Evolutionary conservation across 2,797 vertebrate species (phyloP), one percentile per base, ranked within the genome.

Genomic region (Silurus lanzhouensis): DNA sequence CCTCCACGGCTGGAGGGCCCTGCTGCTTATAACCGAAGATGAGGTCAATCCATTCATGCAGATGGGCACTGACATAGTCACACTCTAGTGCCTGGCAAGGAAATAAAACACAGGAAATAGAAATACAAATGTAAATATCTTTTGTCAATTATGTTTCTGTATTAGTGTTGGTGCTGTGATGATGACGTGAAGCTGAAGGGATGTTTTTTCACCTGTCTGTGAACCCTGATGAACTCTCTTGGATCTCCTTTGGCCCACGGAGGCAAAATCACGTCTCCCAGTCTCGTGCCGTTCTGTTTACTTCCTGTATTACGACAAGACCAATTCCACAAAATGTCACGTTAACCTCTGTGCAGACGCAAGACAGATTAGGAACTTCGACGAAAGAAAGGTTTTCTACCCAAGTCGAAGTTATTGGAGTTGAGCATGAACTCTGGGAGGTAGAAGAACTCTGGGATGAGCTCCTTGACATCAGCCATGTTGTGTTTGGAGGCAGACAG

Each of bases 11-110:
- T 0, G 98, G 95, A 8, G 97, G 97, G 1, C 98, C 98, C 93
- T 99, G 98, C 93, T 99, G 98, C 94, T 99, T 99, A 89, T 97
- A 99, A 87, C 98, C 98, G 55, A 99, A 99, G 85, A 99, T 97
- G 88, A 99, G 93, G 91, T 99, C 98, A 66, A 99, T 99, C 98
- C 98, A 99, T 89, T 99, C 98, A 10, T 99, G 98, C 55, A 99
- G 96, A 89, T 98, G 98, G 13, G 97, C 95, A 2, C 98, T 99
- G 72, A 99, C 98, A 17, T 97, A 99, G 91, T 99, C 98, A 85
- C 98, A 99, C 91, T 99, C 98, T 94, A 99, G 87, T 13, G 98
- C 98, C 98, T 99, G 91, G 14, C 27, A 72, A 14, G 17, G 38
- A 38, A 38, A 38, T 38, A 38, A 0, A 38, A 27, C 20, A 84